A percentile compares a stretch with the other conserved stretches of the same genome.
Evolutionary conservation across 2,113 vertebrate genomes (phyloP).

Genomic region (Nothoprocta perdicaria): DNA sequence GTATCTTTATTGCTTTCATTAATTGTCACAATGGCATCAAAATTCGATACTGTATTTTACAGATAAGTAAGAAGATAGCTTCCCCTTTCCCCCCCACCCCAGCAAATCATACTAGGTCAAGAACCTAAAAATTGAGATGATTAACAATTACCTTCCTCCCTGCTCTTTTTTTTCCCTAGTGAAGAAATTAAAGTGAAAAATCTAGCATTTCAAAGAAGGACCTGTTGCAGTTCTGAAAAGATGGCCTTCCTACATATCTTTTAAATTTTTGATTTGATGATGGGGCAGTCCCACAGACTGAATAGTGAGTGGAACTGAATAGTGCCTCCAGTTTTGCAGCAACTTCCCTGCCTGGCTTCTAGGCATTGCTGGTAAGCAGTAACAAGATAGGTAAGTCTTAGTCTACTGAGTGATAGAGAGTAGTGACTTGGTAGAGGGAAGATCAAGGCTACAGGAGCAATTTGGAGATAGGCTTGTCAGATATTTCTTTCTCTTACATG

Average conservation of each 20-base stretch:
- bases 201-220: not conserved
- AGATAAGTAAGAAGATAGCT: not conserved
- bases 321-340: not conserved
- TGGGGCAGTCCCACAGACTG: not conserved
- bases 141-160: not conserved
- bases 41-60: not conserved
- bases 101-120: not conserved
- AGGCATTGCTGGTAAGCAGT: rapidly evolving
- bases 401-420: not conserved
- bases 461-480: not conserved
- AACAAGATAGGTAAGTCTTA: not conserved
- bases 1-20: not conserved
- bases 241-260: not conserved
- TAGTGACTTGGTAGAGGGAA: not conserved
- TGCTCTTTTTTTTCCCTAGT: too few relatives aligned
- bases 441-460: not conserved
- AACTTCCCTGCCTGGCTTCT: not conserved
- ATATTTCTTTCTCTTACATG: not conserved
- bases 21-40: not conserved
- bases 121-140: not conserved
- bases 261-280: not conserved
- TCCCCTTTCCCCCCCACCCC: not conserved
- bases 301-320: not conserved
- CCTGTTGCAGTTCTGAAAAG: not conserved
- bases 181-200: not conserved